These are phyloP conservation scores for Sorex fumeus DNA, from an alignment of 2,113 vertebrate genomes.

Conservation along the genomic window DNA sequence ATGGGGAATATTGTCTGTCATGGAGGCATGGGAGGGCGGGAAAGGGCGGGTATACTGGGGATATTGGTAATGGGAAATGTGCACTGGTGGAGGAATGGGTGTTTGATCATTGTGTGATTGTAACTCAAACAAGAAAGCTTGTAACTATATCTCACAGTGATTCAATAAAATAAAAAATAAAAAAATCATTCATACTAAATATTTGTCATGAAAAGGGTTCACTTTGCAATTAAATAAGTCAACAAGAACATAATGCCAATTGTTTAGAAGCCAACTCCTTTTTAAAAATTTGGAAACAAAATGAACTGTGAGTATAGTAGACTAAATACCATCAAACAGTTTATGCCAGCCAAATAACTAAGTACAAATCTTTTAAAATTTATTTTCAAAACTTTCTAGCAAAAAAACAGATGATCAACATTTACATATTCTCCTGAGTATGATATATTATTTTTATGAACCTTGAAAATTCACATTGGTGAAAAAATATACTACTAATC, in stretches of 20 bases:
- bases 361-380: constrained; percentile 45
- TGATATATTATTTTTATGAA: neutral
- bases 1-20: too few relatives aligned
- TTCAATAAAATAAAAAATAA: neutral
- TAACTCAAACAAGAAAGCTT: too few relatives aligned
- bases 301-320: neutral
- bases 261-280: constrained; percentile 41
- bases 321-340: neutral
- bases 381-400: constrained; percentile 59
- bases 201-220: neutral
- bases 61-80: too few relatives aligned
- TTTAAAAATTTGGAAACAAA: constrained; percentile 67
- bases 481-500: neutral
- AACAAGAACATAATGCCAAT: constrained; percentile 11
- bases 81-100: too few relatives aligned
- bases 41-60: too few relatives aligned
- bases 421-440: constrained; percentile 66
- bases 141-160: too few relatives aligned
- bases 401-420: constrained; percentile 59
- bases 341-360: constrained; percentile 62
- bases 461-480: neutral
- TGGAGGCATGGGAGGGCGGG: too few relatives aligned
- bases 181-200: neutral
- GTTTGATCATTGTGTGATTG: too few relatives aligned
- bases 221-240: constrained; percentile 41